Evolutionary conservation across 92 coral and sea anemone species (phyloP), one percentile per base, ranked within the genome.

Genomic region (Anthopleura xanthogrammica): DNA sequence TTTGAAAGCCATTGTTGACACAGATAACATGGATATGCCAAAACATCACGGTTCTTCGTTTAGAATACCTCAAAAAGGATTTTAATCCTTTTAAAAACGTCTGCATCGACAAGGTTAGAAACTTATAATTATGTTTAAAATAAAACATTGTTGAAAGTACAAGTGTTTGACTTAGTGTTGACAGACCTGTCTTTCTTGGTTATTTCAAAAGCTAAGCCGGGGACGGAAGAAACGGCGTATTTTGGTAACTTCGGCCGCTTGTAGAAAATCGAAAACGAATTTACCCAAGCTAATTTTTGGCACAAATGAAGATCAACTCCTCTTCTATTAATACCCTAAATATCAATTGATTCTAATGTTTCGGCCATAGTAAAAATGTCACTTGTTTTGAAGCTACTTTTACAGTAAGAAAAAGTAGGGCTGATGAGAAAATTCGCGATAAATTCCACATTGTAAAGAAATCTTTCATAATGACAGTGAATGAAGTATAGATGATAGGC

Each of bases 341-440:
- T 23, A 68, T 68, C 41, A 66, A 66, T 66, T 12, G 73, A 23
- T 68, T 68, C 42, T 13, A 68, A 24, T 68, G 73, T 29, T 23
- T 68, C 73, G 73, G 73, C 42, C 12, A 68, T 68, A 68, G 73
- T 68, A 68, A 29, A 68, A 20, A 24, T 68, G 43, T 41, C 73
- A 68, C 41, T 68, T 68, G 73, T 68, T 68, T 68, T 68, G 73
- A 68, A 68, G 73, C 73, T 24, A 68, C 43, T 68, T 68, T 68
- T 68, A 1, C 12, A 12, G 16, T 9, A 6, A 24, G 12, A 6
- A 24, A 68, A 68, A 68, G 41, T 68, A 68, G 41, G 73, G 12
- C 29, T 3, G 2, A 12, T 68, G 16, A 68, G 23, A 68, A 68
- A 68, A 68, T 68, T 7, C 14, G 16, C 41, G 24, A 68, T 5